These are phyloP conservation scores for Myotis yumanensis DNA, from an alignment of 2,113 vertebrate species.

Conservation along the genomic window DNA sequence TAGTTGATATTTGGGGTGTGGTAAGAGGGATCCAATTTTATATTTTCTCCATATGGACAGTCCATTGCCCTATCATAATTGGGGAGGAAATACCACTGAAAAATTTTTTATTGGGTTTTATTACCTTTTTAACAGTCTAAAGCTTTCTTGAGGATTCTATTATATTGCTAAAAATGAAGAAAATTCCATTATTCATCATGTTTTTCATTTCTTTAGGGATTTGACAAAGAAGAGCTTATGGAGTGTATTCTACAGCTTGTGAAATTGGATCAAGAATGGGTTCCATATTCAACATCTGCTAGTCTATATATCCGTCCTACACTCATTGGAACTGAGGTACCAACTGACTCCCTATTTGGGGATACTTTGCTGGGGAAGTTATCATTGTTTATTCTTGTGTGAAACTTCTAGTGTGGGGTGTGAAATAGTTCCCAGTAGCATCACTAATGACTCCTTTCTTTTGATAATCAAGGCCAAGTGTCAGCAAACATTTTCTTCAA, in stretches of 20 bases:
- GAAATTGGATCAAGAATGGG: slow-evolving; percentile 92
- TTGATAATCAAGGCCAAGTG: not conserved
- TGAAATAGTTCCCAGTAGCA: not conserved
- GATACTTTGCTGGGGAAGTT: not conserved
- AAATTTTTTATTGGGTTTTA: not conserved
- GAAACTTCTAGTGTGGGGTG: not conserved
- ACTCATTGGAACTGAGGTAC: slow-evolving; percentile 90
- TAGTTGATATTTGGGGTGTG: not conserved
- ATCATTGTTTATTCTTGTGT: not conserved
- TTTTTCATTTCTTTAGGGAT: slow-evolving; percentile 81
- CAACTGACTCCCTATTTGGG: not conserved
- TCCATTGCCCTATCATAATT: not conserved
- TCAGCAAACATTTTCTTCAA: not conserved
- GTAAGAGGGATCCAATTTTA: not conserved
- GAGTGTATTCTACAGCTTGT: slow-evolving; percentile 91
- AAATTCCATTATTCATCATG: not conserved
- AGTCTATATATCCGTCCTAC: slow-evolving; percentile 94
- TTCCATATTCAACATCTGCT: slow-evolving; percentile 86
- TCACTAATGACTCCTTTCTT: not conserved
- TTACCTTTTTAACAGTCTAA: not conserved
- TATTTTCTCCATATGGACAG: not conserved
- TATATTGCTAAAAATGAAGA: not conserved
- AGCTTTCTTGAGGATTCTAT: not conserved
- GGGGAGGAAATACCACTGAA: not conserved
- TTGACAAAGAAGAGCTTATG: slow-evolving; percentile 90